A percentile compares a stretch with the other conserved stretches of the same genome.
Conservation (phyloP, 2,888 invertebrate genomes). For the Microplitis deprimator region DNA sequence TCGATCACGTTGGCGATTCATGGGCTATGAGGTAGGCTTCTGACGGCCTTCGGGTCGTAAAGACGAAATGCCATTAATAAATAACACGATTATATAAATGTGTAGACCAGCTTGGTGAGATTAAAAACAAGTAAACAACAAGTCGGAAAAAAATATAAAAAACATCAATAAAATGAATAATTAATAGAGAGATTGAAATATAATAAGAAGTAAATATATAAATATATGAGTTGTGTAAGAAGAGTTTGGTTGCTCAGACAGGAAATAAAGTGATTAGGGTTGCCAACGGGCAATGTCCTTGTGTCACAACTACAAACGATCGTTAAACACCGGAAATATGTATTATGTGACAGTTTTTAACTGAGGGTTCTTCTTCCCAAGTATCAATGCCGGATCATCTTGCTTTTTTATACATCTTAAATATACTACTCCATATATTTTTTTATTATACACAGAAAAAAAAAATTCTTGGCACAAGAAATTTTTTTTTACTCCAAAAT, state of each 20-base stretch:
- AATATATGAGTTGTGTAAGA: no score
- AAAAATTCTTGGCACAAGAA: no score
- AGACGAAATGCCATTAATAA: constrained; percentile 11
- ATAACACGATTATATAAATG: not conserved
- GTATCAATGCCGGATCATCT: constrained; percentile 18
- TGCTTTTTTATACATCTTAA: constrained; percentile 3
- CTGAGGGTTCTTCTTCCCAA: constrained; percentile 29
- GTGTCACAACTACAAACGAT: constrained; percentile 36
- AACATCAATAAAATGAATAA: no score
- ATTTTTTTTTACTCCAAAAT: no score
- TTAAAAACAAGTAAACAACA: no score
- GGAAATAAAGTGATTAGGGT: constrained; percentile 55
- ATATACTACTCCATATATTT: not conserved
- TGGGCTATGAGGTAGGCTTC: constrained; percentile 18
- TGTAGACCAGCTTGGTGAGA: no score
- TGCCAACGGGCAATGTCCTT: constrained; percentile 33
- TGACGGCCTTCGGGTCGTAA: not conserved
- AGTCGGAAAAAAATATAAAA: no score
- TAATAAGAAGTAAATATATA: no score
- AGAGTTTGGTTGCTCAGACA: constrained; percentile 25
- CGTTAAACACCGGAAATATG: constrained; percentile 48
- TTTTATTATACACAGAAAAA: not conserved
- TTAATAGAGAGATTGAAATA: no score
- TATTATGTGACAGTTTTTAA: constrained; percentile 43
- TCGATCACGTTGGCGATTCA: constrained; percentile 41